Evolutionary conservation across 1,140 invertebrate genomes (phyloP).

Genomic region (Aradophagus sp.): DNA sequence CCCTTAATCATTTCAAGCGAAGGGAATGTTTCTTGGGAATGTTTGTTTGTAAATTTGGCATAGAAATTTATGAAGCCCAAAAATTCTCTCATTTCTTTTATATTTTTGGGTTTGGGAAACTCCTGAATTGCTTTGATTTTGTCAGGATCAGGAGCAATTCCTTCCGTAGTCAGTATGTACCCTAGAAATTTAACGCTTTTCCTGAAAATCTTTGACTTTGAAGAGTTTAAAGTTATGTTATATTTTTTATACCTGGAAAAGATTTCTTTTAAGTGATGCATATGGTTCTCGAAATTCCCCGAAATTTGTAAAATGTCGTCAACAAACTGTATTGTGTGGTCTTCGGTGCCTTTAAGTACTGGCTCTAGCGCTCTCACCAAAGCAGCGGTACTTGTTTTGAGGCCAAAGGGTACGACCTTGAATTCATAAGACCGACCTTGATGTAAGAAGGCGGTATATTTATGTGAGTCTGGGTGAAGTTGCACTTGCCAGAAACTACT

Average conservation of each 20-base stretch:
- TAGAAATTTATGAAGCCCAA: slow-evolving; percentile 8
- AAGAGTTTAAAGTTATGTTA: slow-evolving; percentile 11
- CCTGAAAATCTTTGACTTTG: slow-evolving; percentile 13
- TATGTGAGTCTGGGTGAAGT: slow-evolving; percentile 6
- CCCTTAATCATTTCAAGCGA: slow-evolving; percentile 12
- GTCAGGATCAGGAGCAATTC: slow-evolving; percentile 9
- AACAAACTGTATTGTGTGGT: slow-evolving; percentile 6
- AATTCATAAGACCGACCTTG: not conserved
- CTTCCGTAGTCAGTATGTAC: slow-evolving; percentile 1
- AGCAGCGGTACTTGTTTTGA: slow-evolving; percentile 7
- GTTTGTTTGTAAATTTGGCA: slow-evolving; percentile 7
- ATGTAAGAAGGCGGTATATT: slow-evolving; percentile 14
- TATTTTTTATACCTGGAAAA: not conserved
- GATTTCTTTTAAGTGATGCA: not conserved
- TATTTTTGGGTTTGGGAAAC: slow-evolving; percentile 9
- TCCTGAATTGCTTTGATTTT: slow-evolving; percentile 18
- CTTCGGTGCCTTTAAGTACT: not conserved
- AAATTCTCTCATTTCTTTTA: slow-evolving; percentile 9
- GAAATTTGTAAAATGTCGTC: slow-evolving; percentile 11
- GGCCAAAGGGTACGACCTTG: slow-evolving; percentile 7
- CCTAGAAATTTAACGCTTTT: slow-evolving; percentile 20
- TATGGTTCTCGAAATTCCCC: not conserved
- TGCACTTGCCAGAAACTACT: slow-evolving; percentile 16
- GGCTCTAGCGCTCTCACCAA: slow-evolving; percentile 9
- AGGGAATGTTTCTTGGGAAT: slow-evolving; percentile 2